Percentiles rank a stretch among this genome's conserved stretches.
Evolutionary conservation across 2,113 vertebrate species (phyloP).

Genomic region (Corythornis madagascariensis): DNA sequence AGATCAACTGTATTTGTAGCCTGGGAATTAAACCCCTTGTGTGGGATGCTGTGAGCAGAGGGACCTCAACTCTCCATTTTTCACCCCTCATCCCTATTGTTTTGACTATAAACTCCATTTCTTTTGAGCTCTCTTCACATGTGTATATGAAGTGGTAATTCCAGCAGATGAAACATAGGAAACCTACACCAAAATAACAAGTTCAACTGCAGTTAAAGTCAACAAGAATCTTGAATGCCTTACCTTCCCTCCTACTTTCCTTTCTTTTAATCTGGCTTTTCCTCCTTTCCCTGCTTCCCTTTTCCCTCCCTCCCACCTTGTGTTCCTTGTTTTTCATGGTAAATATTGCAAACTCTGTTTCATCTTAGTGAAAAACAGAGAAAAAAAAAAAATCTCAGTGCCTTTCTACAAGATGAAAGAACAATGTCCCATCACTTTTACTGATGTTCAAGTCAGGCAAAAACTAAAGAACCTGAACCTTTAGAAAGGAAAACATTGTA

Average conservation of each 20-base stretch:
- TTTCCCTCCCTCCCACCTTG: background rate
- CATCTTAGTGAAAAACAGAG: background rate
- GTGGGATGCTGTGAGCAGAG: background rate
- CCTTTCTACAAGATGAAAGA: background rate
- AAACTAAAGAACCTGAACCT: background rate
- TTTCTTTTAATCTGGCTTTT: background rate
- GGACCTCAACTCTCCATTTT: background rate
- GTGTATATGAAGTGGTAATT: background rate
- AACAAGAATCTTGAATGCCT: background rate
- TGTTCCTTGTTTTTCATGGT: background rate
- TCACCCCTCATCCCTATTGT: background rate
- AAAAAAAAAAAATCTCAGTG: background rate
- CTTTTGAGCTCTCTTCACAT: background rate
- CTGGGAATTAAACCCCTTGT: background rate
- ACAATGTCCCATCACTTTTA: background rate
- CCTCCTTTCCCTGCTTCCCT: background rate
- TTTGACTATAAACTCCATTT: background rate
- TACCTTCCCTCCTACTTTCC: background rate
- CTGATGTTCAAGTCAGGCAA: background rate
- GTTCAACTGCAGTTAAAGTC: background rate
- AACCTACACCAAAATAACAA: background rate
- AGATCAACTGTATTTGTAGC: background rate
- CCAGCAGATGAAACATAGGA: background rate
- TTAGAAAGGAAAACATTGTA: background rate
- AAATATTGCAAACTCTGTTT: background rate